Evolutionary conservation across 2,797 vertebrate genomes (phyloP), one percentile per base, ranked within the genome.

Genomic region (Thalassophryne amazonica): DNA sequence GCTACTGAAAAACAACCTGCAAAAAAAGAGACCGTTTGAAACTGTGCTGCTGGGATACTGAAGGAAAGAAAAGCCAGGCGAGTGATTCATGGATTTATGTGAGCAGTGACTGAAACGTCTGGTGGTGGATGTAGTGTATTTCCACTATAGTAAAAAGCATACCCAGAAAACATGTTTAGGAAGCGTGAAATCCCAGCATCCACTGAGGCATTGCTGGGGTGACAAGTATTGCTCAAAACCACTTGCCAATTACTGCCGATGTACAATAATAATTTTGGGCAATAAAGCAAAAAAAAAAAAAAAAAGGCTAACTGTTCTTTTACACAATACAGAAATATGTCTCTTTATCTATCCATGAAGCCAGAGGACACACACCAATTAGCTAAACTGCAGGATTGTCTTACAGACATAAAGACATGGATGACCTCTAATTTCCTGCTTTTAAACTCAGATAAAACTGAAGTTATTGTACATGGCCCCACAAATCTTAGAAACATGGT

Each of bases 221-320:
- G 35, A 54, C 38, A 53, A 22, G 33, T 43, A 35, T 22, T 12
- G 39, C 69, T 60, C 19, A 59, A 32, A 30, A 49, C 11, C 12
- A 30, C 33, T 35, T 32, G 47, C 41, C 54, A 38, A 52, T 38
- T 11, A 27, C 56, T 14, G 13, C 33, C 53, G 30, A 36, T 39
- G 13, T 3, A 38, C 23, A 41, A 4, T 2, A 9, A 15, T 23
- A 4, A 30, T 31, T 46, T 50, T 47, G 12, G 29, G 11, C 34
- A 30, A 32, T 15, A 48, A 58, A 2, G 15, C 12, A 31, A 13
- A 10, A 7, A 59, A 45, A 33, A 33, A 33, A 10, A 7, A 59
- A 45, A 33, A 33, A 33, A 34, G 14, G 25, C 5, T 25, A 34
- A 27, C 7, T 42, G 17, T 17, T 33, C 1, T 37, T 41, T 45